phyloP scores from a whole-genome alignment of 1,140 invertebrate genomes.

The Anastrepha ludens region DNA sequence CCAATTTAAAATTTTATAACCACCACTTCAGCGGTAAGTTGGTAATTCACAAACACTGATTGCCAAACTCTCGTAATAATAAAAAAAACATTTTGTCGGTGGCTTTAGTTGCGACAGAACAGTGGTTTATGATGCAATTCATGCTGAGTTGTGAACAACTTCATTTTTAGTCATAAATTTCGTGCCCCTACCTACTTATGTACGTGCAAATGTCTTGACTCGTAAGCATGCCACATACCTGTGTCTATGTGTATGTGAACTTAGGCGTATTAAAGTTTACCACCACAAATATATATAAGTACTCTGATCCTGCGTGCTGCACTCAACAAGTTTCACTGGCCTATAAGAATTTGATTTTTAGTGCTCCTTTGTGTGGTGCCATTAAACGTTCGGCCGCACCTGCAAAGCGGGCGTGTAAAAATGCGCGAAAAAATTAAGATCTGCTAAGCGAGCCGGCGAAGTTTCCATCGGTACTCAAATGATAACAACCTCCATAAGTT shows the following conservation, averaged over 20 bases:
- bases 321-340: conserved; percentile 21
- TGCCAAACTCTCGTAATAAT: conserved; percentile 11
- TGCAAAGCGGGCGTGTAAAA: conserved; percentile 36
- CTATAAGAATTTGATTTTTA: background rate
- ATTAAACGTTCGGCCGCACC: conserved; percentile 13
- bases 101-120: conserved; percentile 41
- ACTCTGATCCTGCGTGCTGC: background rate
- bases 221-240: too few species aligned
- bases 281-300: background rate
- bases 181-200: background rate
- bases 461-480: background rate
- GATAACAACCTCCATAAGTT: background rate
- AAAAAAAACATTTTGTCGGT: conserved; percentile 37
- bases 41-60: conserved; percentile 30
- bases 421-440: conserved; percentile 13
- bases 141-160: conserved; percentile 50
- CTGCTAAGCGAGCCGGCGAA: background rate
- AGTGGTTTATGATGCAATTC: conserved; percentile 36
- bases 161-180: conserved; percentile 47
- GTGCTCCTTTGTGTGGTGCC: background rate
- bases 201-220: too few species aligned
- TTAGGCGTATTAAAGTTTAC: background rate
- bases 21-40: background rate
- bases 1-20: conserved; percentile 44
- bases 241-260: too few species aligned